Percentiles rank a stretch among this genome's conserved stretches.
phyloP scores from a whole-genome alignment of 2,888 invertebrate species.

The Cordilura impudica region DNA sequence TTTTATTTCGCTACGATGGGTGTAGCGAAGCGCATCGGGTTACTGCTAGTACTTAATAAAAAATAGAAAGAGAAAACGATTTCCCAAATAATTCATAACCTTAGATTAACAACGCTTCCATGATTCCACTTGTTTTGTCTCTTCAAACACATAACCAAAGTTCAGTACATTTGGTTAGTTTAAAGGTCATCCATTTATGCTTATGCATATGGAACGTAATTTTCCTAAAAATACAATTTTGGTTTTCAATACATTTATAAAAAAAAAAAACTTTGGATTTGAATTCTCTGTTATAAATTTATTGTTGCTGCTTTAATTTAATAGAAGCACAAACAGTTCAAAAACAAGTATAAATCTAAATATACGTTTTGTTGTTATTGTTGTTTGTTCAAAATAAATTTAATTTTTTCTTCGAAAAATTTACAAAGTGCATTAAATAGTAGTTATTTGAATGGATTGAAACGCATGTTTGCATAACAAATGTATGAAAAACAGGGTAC shows the following conservation, averaged over 20 bases:
- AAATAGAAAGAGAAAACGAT: no score
- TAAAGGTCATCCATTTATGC: background rate
- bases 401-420: no score
- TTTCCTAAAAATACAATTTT: background rate
- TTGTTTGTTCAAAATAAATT: no score
- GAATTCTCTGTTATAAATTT: constrained; percentile 4
- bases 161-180: background rate
- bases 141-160: no score
- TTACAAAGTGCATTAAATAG: constrained; percentile 37
- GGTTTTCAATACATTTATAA: background rate
- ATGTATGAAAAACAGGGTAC: constrained; percentile 36
- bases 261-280: background rate
- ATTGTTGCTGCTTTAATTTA: background rate
- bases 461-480: constrained; percentile 1
- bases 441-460: no score
- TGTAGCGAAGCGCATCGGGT: no score
- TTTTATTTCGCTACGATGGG: no score
- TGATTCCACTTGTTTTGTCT: no score
- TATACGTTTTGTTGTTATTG: background rate
- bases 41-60: no score
- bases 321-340: background rate
- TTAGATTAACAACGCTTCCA: no score
- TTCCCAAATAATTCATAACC: no score
- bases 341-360: constrained; percentile 1
- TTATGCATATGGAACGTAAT: background rate